These are phyloP conservation scores for Polypterus senegalus DNA, from an alignment of 2,113 vertebrate species.

Conservation along the genomic window DNA sequence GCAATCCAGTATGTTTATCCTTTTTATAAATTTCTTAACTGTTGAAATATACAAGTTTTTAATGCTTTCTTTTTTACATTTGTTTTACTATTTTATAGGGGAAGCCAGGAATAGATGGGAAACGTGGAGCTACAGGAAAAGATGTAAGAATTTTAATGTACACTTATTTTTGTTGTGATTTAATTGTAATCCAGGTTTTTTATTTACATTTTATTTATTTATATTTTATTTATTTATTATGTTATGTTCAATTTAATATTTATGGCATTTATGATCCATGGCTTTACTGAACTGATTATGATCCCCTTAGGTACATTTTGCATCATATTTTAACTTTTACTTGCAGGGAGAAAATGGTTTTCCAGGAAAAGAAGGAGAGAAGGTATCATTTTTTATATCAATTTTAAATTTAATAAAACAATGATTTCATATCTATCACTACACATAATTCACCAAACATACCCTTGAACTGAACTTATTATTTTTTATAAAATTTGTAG, in stretches of 20 bases:
- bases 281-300: too few species aligned
- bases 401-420: too few species aligned
- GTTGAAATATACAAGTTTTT: not conserved
- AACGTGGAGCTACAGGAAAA: slow-evolving; percentile 48
- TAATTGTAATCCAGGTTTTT: not conserved
- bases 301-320: not conserved
- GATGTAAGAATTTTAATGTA: slow-evolving; percentile 31
- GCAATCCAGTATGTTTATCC: slow-evolving; percentile 48
- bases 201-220: not conserved
- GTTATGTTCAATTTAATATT: too few species aligned
- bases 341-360: slow-evolving; percentile 41
- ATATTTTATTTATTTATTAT: not conserved
- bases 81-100: slow-evolving; percentile 35
- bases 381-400: slow-evolving; percentile 27
- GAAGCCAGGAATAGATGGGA: slow-evolving; percentile 51
- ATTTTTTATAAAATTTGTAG: too few species aligned
- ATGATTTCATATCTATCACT: too few species aligned
- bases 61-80: not conserved
- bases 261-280: too few species aligned
- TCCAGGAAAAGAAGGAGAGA: slow-evolving; percentile 40
- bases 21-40: not conserved
- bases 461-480: too few species aligned
- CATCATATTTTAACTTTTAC: not conserved
- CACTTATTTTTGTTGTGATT: not conserved
- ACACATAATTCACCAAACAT: too few species aligned